Base-by-base conservation (phyloP, 2,113 vertebrate species). In the Tupaia tana region DNA sequence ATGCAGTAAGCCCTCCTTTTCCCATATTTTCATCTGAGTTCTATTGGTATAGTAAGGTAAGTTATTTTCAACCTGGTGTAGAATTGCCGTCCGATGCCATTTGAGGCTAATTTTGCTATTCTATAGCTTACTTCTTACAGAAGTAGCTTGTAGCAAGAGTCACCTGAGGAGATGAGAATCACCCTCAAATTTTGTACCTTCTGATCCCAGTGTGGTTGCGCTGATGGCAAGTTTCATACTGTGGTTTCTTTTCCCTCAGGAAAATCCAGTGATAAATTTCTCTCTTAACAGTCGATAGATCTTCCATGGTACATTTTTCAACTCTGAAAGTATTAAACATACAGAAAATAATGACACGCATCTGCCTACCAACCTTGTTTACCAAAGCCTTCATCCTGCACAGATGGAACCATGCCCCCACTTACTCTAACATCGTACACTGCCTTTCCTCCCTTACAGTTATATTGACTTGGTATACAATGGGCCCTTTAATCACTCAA, bases 251-350 rank as follows among this genome's bases (percentile, higher is more conserved):
- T 93, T 94, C 85, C 63, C 67, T 88, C 15, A 70, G 43, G 59
- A 83, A 89, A 83, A 83, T 64, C 6, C n/a, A 83, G 0, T 67
- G 66, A 54, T 52, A 74, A 12, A 18, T 83, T 87, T 86, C 58
- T 15, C 54, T 74, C 6, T 56, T 93, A 69, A 80, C 29, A 31
- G 13, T 10, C 56, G 61, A 58, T 59, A 12, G n/a, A 12, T 69
- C 59, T 67, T 61, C 58, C 61, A 16, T 88, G 82, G 81, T 56
- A 77, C 67, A 69, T 43, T 82, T 81, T 86, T 78, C 81, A 73
- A 77, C 52, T 73, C 11, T 84, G 56, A 87, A 73, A 94, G 83
- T 93, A 6, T 22, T 63, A 96, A 96, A 61, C 29, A 43, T 63
- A 18, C 12, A 74, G 74, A 78, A 79, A 67, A 56, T 43, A 27